Conservation (phyloP, 2,888 invertebrate species). For the Parapristionchus giblindavisi region DNA sequence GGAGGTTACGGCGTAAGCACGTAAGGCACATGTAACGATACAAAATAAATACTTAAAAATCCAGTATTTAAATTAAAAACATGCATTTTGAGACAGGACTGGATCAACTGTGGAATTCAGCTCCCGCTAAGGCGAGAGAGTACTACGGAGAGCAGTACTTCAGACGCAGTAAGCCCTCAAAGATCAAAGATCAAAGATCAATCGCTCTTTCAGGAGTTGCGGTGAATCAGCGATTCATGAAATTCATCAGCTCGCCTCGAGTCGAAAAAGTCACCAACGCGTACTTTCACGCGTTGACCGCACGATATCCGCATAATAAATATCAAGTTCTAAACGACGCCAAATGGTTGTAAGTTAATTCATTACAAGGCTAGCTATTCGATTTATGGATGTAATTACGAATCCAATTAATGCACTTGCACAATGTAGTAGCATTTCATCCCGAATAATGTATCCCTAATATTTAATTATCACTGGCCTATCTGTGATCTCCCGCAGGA, state of each 20-base stretch:
- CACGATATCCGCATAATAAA: conserved; percentile 33
- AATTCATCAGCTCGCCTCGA: conserved; percentile 39
- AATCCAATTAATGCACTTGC: too few species aligned
- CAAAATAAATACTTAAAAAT: too few species aligned
- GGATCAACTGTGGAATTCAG: conserved; percentile 2
- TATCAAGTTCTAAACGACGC: background rate
- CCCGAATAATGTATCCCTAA: too few species aligned
- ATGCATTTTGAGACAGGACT: background rate
- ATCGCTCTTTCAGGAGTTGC: background rate
- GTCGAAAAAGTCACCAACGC: conserved; percentile 54
- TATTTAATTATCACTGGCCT: too few species aligned
- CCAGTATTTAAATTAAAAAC: background rate
- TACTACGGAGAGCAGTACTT: conserved; percentile 53
- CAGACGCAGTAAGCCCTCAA: conserved; percentile 27
- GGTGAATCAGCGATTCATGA: background rate
- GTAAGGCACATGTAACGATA: too few species aligned
- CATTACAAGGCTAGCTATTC: too few species aligned
- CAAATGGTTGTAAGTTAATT: conserved; percentile 9
- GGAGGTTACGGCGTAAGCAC: too few species aligned
- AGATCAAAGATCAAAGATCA: background rate
- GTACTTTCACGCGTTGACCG: conserved; percentile 63
- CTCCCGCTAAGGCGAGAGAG: conserved; percentile 22
- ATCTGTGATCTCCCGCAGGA: too few species aligned
- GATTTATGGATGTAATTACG: too few species aligned
- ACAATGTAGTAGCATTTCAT: too few species aligned